These are phyloP conservation scores for Diglossa cyanea DNA, from an alignment of 2,797 vertebrate genomes.

Conservation along the genomic window DNA sequence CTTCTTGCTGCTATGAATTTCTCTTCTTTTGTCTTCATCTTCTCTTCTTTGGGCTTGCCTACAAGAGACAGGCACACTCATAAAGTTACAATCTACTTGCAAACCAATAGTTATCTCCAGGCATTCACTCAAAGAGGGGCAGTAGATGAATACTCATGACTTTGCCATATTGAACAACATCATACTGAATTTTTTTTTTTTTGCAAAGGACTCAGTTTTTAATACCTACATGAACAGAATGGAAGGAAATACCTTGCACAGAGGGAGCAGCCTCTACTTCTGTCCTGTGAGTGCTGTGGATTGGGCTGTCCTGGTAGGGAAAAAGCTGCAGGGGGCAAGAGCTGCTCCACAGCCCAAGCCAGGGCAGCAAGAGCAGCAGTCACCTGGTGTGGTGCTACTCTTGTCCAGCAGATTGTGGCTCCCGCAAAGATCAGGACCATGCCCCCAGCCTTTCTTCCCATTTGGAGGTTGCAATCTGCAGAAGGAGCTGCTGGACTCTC, in stretches of 20 bases:
- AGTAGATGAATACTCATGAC: rapidly evolving
- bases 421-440: background rate
- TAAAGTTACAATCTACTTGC: background rate
- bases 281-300: background rate
- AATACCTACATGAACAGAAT: background rate
- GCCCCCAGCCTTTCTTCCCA: background rate
- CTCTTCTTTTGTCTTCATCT: background rate
- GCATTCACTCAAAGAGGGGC: background rate
- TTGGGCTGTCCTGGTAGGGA: background rate
- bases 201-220: background rate
- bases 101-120: background rate
- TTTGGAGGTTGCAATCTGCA: background rate
- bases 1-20: background rate
- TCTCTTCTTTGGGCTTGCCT: background rate
- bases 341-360: background rate
- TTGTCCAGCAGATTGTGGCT: background rate
- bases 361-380: background rate
- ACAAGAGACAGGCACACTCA: background rate
- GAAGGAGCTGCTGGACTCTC: background rate
- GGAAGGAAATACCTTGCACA: background rate
- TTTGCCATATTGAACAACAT: background rate
- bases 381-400: background rate
- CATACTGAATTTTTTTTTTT: background rate
- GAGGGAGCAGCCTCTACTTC: background rate
- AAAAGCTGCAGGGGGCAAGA: background rate